Conservation (phyloP, 2,113 vertebrate species). For the Columba janthina region DNA sequence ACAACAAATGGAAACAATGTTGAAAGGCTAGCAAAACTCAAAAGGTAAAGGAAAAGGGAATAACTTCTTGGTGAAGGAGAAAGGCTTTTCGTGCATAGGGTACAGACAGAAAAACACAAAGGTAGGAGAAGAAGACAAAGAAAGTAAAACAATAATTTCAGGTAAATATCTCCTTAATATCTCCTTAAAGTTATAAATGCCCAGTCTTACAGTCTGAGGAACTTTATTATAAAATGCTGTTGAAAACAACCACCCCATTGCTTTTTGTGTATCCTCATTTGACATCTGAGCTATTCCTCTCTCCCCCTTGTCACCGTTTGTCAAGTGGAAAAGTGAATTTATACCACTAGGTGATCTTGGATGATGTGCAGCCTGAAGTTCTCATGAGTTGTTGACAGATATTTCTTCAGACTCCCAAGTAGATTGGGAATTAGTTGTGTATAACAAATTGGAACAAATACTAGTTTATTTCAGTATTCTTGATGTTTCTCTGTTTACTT, state of each 20-base stretch:
- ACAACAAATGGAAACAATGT: neutral
- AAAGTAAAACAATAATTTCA: neutral
- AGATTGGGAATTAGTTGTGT: neutral
- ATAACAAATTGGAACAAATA: neutral
- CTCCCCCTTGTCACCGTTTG: neutral
- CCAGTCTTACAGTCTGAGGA: neutral
- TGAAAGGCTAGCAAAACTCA: neutral
- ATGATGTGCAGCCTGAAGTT: neutral
- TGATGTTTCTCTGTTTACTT: neutral
- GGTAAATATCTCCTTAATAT: neutral
- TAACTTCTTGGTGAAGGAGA: neutral
- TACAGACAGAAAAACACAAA: neutral
- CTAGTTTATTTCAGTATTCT: neutral
- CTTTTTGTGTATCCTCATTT: neutral
- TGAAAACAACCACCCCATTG: neutral
- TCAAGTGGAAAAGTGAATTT: neutral
- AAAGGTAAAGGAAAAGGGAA: neutral
- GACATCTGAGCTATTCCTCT: neutral
- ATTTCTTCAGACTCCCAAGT: neutral
- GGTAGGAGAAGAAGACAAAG: neutral
- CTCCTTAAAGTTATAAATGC: neutral
- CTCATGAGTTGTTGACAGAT: neutral
- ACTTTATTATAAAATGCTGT: neutral
- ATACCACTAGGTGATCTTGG: neutral
- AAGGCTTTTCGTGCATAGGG: neutral